Percentiles rank a stretch among this genome's conserved stretches.
phyloP scores from a whole-genome alignment of 2,888 invertebrate species.

The Ornithoptera alexandrae region DNA sequence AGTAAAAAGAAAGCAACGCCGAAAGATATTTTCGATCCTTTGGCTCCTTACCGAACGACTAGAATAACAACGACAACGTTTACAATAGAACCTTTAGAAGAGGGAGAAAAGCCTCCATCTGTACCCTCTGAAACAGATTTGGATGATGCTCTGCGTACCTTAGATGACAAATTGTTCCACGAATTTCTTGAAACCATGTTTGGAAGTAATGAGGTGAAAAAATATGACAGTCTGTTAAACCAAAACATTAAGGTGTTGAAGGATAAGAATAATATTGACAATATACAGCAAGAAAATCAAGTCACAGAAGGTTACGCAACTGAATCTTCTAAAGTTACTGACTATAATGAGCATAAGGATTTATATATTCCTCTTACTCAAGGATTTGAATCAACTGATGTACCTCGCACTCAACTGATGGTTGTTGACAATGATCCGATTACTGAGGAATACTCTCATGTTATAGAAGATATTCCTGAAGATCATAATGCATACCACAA shows the following conservation, averaged over 20 bases:
- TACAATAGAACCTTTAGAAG: constrained; percentile 39
- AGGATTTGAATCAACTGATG: constrained; percentile 16
- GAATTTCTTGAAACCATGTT: constrained; percentile 53
- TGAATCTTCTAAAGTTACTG: background rate
- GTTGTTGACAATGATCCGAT: constrained; percentile 3
- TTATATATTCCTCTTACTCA: constrained; percentile 7
- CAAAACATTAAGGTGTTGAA: constrained; percentile 10
- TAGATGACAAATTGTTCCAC: constrained; percentile 43
- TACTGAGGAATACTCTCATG: constrained; percentile 1
- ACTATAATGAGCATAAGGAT: background rate
- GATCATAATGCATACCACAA: background rate
- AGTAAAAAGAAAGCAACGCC: constrained; percentile 40
- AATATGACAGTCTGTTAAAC: constrained; percentile 34
- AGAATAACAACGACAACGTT: constrained; percentile 38
- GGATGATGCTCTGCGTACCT: constrained; percentile 36
- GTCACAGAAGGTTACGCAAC: background rate
- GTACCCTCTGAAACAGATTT: constrained; percentile 2
- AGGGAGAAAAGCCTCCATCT: constrained; percentile 21
- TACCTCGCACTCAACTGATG: background rate
- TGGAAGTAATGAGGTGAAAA: constrained; percentile 44
- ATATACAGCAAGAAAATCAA: constrained; percentile 8
- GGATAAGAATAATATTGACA: constrained; percentile 5
- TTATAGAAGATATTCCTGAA: constrained; percentile 6
- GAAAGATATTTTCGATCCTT: constrained; percentile 7
- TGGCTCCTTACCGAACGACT: constrained; percentile 4